Evolutionary conservation across 1,140 invertebrate species (phyloP).

Genomic region (Chionoecetes opilio): DNA sequence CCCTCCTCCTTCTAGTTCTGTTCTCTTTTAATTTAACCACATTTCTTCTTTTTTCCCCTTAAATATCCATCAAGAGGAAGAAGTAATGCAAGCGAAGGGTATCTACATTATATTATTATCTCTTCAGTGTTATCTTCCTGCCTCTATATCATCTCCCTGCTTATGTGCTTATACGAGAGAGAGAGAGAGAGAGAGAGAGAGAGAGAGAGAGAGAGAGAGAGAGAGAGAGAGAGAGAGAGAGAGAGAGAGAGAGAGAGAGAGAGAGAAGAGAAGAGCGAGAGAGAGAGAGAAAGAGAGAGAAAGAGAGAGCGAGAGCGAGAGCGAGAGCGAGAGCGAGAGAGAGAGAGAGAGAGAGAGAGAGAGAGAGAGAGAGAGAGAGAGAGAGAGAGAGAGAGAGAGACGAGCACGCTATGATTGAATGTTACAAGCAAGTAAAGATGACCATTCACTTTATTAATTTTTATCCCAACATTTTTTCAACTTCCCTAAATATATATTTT

Average conservation of each 20-base stretch:
- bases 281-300: neutral
- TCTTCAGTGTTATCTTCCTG: neutral
- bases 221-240: neutral
- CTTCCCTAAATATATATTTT: too few relatives aligned
- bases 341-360: neutral
- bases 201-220: neutral
- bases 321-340: neutral
- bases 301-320: neutral
- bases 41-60: too few relatives aligned
- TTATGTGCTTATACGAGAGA: neutral
- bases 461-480: too few relatives aligned
- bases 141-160: too few relatives aligned
- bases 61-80: too few relatives aligned
- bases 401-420: too few relatives aligned
- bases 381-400: neutral
- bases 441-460: too few relatives aligned
- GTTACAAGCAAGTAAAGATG: too few relatives aligned
- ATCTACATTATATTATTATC: neutral
- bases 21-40: too few relatives aligned
- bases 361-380: neutral
- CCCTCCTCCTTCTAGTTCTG: too few relatives aligned
- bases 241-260: neutral
- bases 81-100: too few relatives aligned
- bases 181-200: neutral
- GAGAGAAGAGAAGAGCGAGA: neutral